These are phyloP conservation scores for Galaxea fascicularis DNA, from an alignment of 92 coral and sea anemone genomes.

Conservation along the genomic window DNA sequence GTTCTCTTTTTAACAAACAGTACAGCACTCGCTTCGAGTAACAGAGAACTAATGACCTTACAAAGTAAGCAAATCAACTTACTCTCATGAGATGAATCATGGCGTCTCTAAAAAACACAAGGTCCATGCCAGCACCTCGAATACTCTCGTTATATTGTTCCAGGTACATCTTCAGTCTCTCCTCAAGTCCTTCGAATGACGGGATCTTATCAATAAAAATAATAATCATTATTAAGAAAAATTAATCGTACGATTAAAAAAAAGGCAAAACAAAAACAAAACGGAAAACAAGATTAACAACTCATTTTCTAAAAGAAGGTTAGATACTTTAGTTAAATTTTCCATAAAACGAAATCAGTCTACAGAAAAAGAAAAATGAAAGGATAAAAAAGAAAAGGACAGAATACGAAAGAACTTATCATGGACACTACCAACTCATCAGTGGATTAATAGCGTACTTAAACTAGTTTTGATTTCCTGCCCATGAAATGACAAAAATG, in stretches of 20 bases:
- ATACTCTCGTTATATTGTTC: conserved; percentile 91
- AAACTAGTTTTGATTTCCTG: no score
- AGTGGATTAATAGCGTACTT: no score
- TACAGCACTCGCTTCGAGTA: no score
- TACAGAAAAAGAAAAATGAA: no score
- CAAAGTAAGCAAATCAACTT: conserved; percentile 3
- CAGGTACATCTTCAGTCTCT: conserved; percentile 84
- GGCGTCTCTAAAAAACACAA: conserved; percentile 97
- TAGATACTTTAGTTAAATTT: no score
- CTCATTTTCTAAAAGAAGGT: neutral
- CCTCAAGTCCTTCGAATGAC: conserved; percentile 85
- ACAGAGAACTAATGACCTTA: no score
- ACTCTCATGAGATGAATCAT: conserved; percentile 98
- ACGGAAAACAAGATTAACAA: neutral
- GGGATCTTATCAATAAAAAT: conserved; percentile 68
- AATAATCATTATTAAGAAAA: neutral
- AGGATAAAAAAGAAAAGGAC: no score
- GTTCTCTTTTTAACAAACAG: no score
- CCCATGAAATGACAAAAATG: no score
- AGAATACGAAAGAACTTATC: no score
- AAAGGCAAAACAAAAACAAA: neutral
- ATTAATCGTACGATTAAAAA: neutral
- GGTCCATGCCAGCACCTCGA: conserved; percentile 98
- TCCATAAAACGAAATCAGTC: no score
- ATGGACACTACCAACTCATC: no score